These are phyloP conservation scores for Maccullochella peelii DNA, from an alignment of 2,113 vertebrate genomes.

Conservation along the genomic window DNA sequence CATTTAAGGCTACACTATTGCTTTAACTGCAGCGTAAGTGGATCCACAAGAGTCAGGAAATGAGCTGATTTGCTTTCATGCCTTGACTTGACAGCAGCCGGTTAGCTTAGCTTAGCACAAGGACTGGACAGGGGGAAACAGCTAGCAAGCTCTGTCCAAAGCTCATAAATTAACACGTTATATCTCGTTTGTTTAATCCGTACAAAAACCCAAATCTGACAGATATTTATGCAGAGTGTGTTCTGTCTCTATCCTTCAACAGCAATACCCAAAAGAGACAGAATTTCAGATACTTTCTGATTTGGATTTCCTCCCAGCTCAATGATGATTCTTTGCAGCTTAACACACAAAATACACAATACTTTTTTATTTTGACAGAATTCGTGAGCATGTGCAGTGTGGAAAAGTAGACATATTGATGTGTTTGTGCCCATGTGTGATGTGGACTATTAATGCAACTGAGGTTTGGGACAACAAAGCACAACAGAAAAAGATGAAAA, in stretches of 20 bases:
- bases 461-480: conserved; percentile 14
- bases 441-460: not conserved
- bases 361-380: conserved; percentile 16
- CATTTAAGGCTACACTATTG: not conserved
- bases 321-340: not conserved
- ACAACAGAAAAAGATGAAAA: not conserved
- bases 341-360: conserved; percentile 17
- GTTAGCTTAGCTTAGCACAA: not conserved
- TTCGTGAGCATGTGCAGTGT: not conserved
- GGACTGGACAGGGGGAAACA: not conserved
- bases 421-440: conserved; percentile 4
- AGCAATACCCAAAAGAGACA: not conserved
- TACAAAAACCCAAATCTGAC: too few relatives aligned
- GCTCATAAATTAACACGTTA: too few relatives aligned
- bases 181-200: too few relatives aligned
- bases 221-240: not conserved
- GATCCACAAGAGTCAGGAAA: not conserved
- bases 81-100: too few relatives aligned
- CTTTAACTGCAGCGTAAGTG: not conserved
- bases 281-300: not conserved
- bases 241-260: not conserved
- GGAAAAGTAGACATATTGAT: not conserved
- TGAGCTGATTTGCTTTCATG: too few relatives aligned
- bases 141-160: too few relatives aligned
- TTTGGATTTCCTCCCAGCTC: not conserved